Evolutionary conservation across 1,140 invertebrate genomes (phyloP).

Genomic region (Drosophila sp.): DNA sequence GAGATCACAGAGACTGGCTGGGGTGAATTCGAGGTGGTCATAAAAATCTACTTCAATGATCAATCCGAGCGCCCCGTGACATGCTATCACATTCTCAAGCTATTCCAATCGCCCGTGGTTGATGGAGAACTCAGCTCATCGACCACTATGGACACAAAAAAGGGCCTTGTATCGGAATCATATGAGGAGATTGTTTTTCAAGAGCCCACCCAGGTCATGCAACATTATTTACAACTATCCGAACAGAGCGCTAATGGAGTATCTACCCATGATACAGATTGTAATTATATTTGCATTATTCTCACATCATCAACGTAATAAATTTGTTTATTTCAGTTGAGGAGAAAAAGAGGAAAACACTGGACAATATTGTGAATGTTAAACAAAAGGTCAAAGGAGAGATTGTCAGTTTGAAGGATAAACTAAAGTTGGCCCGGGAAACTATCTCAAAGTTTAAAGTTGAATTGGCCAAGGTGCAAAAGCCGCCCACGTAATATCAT

Average conservation of each 20-base stretch:
- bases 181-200: constrained; percentile 99
- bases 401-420: constrained; percentile 94
- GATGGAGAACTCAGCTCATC: constrained; percentile 84
- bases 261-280: constrained; percentile 92
- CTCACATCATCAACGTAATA: neutral
- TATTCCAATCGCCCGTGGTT: constrained; percentile 91
- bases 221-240: constrained; percentile 91
- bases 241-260: constrained; percentile 83
- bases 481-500: constrained; percentile 53
- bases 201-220: constrained; percentile 97
- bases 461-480: constrained; percentile 90
- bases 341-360: constrained; percentile 92
- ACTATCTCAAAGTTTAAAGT: constrained; percentile 95
- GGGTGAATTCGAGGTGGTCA: constrained; percentile 99
- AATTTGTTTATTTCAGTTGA: constrained; percentile 89
- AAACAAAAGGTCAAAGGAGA: constrained; percentile 93
- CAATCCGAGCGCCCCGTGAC: constrained; percentile 97
- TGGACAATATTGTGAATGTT: constrained; percentile 90
- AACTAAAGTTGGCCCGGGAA: constrained; percentile 94
- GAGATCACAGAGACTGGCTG: constrained; percentile 99
- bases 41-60: constrained; percentile 99
- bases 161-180: constrained; percentile 94
- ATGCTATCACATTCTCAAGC: constrained; percentile 96
- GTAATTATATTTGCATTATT: constrained; percentile 85
- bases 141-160: constrained; percentile 89